A percentile compares a stretch with the other conserved stretches of the same genome.
Conservation (phyloP, 2,797 vertebrate species). For the Rhadinocentrus ornatus region DNA sequence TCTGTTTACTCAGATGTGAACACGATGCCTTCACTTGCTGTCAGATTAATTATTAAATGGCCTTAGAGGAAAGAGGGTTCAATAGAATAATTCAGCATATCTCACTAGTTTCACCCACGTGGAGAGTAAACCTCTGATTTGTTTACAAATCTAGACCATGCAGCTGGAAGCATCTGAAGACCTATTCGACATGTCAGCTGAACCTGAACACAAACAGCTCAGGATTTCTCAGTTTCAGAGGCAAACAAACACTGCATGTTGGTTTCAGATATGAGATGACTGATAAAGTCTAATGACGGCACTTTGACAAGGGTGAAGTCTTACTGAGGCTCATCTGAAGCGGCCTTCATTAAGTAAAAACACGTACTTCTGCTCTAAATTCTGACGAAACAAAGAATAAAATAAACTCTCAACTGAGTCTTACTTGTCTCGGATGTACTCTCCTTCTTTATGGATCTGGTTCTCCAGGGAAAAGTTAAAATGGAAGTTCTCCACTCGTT, state of each 20-base stretch:
- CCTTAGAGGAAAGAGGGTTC: neutral
- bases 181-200: neutral
- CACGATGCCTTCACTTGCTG: neutral
- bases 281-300: neutral
- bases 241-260: neutral
- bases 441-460: constrained; percentile 90
- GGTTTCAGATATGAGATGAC: neutral
- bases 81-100: too few relatives aligned
- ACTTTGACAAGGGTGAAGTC: too few relatives aligned
- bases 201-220: neutral
- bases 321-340: neutral
- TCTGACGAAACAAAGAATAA: neutral
- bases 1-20: neutral
- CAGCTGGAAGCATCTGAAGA: neutral
- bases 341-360: neutral
- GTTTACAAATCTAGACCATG: neutral
- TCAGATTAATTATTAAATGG: neutral
- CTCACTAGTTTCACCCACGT: neutral
- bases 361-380: neutral
- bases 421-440: constrained; percentile 91
- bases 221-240: neutral
- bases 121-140: neutral
- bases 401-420: constrained; percentile 36
- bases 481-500: constrained; percentile 86
- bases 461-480: constrained; percentile 97